Percentiles rank a stretch among this genome's conserved stretches.
Evolutionary conservation across 1,140 invertebrate species (phyloP).

Genomic region (Lordiphosa collinella): DNA sequence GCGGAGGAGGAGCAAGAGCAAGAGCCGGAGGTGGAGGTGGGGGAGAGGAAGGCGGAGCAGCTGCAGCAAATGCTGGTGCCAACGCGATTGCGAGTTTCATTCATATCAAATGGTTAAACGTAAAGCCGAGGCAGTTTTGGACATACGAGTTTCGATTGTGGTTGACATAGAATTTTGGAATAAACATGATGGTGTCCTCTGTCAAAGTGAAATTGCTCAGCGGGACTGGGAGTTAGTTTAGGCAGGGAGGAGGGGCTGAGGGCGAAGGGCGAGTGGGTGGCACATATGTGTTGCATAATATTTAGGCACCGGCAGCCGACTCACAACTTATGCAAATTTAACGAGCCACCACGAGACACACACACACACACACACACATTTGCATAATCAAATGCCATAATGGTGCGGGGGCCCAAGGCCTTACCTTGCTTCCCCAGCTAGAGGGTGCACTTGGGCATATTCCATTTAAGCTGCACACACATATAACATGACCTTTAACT

Average conservation of each 20-base stretch:
- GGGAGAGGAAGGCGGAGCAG: too few relatives aligned
- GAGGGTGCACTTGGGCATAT: constrained; percentile 12
- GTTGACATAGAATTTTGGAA: constrained; percentile 15
- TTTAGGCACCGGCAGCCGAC: constrained; percentile 26
- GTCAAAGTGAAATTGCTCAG: not conserved
- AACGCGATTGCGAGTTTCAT: too few relatives aligned
- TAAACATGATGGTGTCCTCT: constrained; percentile 15
- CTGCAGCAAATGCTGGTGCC: too few relatives aligned
- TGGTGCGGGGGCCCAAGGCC: constrained; percentile 21
- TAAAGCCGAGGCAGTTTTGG: constrained; percentile 4
- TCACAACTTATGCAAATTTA: constrained; percentile 66
- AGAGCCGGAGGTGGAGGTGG: too few relatives aligned
- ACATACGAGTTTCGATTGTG: constrained; percentile 10
- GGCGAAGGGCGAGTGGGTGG: too few relatives aligned
- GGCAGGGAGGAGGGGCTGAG: not conserved
- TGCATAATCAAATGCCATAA: constrained; percentile 73
- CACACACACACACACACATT: constrained; percentile 20
- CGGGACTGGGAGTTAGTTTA: not conserved
- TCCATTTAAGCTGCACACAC: not conserved
- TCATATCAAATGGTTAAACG: too few relatives aligned
- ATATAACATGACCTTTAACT: too few relatives aligned
- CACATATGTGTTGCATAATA: constrained; percentile 64
- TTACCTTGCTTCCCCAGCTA: not conserved
- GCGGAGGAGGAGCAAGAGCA: too few relatives aligned
- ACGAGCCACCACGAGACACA: constrained; percentile 31